Conservation (phyloP, 1,140 invertebrate species). For the Belonocnema kinseyi region DNA sequence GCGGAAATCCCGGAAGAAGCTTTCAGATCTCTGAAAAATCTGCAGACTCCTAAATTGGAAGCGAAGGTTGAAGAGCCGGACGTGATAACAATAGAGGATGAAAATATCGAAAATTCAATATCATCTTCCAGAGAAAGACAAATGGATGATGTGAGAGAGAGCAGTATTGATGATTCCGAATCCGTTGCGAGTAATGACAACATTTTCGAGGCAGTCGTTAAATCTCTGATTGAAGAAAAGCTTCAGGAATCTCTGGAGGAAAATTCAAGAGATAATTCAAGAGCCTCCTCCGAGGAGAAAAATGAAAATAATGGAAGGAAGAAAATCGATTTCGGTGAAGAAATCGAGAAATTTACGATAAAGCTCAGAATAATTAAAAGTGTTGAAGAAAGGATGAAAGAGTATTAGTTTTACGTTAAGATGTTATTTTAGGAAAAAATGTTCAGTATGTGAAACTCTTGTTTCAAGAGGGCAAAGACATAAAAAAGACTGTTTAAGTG, state of each 20-base stretch:
- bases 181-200: background rate
- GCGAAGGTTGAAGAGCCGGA: background rate
- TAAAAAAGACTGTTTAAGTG: too few species aligned
- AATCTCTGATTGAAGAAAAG: background rate
- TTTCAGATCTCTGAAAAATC: background rate
- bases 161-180: background rate
- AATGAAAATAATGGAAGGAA: background rate
- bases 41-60: background rate
- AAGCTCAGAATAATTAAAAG: background rate
- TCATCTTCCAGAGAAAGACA: background rate
- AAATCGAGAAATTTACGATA: background rate
- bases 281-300: background rate
- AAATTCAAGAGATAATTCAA: too few species aligned
- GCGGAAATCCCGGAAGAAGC: background rate
- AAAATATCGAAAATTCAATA: background rate
- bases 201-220: background rate
- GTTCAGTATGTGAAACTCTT: background rate
- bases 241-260: background rate
- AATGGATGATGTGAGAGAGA: background rate
- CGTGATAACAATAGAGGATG: background rate
- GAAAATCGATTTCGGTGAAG: background rate
- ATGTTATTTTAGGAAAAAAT: background rate
- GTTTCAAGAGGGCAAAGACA: too few species aligned
- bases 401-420: background rate
- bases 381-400: background rate